Base-by-base conservation (phyloP, 1,140 invertebrate genomes). In the Grapholita molesta region DNA sequence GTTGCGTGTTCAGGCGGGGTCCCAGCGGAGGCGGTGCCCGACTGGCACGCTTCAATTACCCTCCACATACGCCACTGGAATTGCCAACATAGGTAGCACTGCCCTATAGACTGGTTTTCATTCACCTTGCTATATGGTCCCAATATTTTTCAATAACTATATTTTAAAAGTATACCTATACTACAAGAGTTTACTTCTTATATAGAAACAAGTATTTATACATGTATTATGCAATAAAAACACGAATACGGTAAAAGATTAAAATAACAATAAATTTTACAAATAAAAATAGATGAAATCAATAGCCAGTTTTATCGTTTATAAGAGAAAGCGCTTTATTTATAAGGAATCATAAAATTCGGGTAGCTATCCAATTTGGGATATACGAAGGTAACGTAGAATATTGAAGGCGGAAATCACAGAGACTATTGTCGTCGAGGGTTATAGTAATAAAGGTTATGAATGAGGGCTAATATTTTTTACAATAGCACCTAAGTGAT, bases 31-130 rank as follows among this genome's bases (percentile, higher is more conserved):
- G 48, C 65, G 61, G 70, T 74, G 70, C 71, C 64, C 67, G 71
- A 70, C 76, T 74, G 78, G 79, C 76, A 83, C 75, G 75, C 76
- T 72, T 78, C 77, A 80, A 85, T 85, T 85, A 82, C 82, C 79
- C 79, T 80, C 75, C 77, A 77, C 74, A 77, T 77, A 82, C 79
- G 76, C 73, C 78, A 57, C 68, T 69, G 70, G 81, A 82, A 82
- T 82, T 75, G 66, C 64, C 74, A 79, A 83, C 80, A 81, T 75
- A 78, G 72, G 66, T 73, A 73, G 66, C 38, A 61, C 68, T 69
- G 64, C 61, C 33, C 42, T 71, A 28, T 55, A 74, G 53, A 67
- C 75, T 74, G 76, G 66, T 69, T 79, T 76, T 77, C 76, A 75
- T 74, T 77, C 70, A 76, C 76, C 77, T 73, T 73, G 72, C 66